phyloP scores from a whole-genome alignment of 2,113 vertebrate species.

The Hypanus sabinus region DNA sequence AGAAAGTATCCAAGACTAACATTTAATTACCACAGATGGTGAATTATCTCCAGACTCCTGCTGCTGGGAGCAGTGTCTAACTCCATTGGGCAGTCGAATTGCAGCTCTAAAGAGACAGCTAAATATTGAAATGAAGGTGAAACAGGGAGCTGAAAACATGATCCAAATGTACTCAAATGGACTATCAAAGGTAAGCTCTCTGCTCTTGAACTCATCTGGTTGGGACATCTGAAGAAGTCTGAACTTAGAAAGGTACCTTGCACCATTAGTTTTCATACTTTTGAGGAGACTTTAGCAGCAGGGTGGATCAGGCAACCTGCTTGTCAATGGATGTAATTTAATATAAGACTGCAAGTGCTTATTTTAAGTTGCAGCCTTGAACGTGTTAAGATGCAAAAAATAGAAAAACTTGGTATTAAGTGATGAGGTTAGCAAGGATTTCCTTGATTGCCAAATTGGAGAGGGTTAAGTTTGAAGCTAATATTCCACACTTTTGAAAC shows the following conservation, averaged over 20 bases:
- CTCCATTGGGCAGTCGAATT: constrained; percentile 59
- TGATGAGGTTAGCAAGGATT: background rate
- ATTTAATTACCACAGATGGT: constrained; percentile 43
- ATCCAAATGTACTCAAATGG: constrained; percentile 74
- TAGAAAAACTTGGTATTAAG: background rate
- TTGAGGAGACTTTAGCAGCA: background rate
- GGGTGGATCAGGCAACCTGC: background rate
- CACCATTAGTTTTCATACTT: too few relatives aligned
- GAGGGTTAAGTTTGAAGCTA: background rate
- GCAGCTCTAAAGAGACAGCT: constrained; percentile 81
- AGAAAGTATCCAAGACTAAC: background rate
- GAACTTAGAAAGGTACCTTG: background rate
- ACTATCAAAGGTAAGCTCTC: constrained; percentile 69
- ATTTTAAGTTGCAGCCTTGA: background rate
- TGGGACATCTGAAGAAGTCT: constrained; percentile 28
- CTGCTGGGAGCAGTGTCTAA: constrained; percentile 60
- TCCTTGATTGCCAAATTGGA: background rate
- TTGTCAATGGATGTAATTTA: background rate
- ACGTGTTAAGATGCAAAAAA: background rate
- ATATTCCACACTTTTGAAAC: too few relatives aligned
- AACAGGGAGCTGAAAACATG: constrained; percentile 90
- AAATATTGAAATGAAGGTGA: constrained; percentile 88
- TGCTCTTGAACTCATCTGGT: constrained; percentile 20
- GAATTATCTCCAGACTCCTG: constrained; percentile 56
- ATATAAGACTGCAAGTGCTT: background rate